These are phyloP conservation scores for Drosophila melanica DNA, from an alignment of 1,140 invertebrate species.

Conservation along the genomic window DNA sequence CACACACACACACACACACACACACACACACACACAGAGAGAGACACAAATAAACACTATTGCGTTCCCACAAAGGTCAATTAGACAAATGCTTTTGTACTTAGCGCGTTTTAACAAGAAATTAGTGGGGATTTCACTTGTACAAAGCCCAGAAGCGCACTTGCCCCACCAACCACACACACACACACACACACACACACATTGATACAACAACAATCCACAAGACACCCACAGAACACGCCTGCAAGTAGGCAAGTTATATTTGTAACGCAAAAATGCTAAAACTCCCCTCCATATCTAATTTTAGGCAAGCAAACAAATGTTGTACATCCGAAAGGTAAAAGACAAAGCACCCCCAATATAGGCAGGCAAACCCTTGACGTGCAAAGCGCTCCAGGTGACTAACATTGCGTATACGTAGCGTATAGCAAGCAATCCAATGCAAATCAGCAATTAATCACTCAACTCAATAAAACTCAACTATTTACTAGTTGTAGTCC, in stretches of 20 bases:
- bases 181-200: conserved; percentile 12
- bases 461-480: conserved; percentile 39
- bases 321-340: conserved; percentile 83
- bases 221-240: conserved; percentile 20
- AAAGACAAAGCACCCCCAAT: conserved; percentile 81
- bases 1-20: conserved; percentile 33
- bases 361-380: conserved; percentile 82
- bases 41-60: conserved; percentile 26
- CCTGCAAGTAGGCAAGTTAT: conserved; percentile 51
- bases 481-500: conserved; percentile 48
- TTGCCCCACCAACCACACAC: background rate
- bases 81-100: conserved; percentile 76
- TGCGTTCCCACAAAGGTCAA: conserved; percentile 40
- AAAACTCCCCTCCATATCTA: conserved; percentile 51
- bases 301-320: conserved; percentile 83
- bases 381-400: conserved; percentile 80
- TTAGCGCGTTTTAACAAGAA: conserved; percentile 62
- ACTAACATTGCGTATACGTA: conserved; percentile 76
- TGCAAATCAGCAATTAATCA: conserved; percentile 49
- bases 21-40: conserved; percentile 32
- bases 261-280: conserved; percentile 24
- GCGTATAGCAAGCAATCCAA: conserved; percentile 41
- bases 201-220: conserved; percentile 26
- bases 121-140: conserved; percentile 73
- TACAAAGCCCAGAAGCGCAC: conserved; percentile 58